Evolutionary conservation across 35 echinoderm and acorn worm genomes (phyloP).

Genomic region (Ophioderma brevispina): DNA sequence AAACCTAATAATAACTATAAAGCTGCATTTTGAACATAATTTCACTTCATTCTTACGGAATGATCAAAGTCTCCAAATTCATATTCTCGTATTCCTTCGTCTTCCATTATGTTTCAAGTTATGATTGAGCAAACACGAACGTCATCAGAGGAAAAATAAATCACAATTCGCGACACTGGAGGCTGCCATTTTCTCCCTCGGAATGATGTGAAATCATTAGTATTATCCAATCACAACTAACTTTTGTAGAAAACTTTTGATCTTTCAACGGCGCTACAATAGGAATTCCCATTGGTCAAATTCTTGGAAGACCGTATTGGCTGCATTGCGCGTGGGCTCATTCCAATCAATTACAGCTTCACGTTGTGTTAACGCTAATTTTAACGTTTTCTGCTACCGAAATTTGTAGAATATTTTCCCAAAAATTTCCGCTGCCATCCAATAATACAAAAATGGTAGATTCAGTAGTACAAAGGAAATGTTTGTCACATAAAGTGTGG

Average conservation of each 20-base stretch:
- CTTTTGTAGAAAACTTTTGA: too few species aligned
- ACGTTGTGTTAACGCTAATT: too few species aligned
- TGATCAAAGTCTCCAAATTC: slow-evolving; percentile 63
- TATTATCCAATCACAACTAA: slow-evolving; percentile 18
- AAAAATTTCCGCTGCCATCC: slow-evolving; percentile 29
- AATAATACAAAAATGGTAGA: slow-evolving; percentile 78
- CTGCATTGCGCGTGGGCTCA: too few species aligned
- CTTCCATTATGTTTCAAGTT: slow-evolving; percentile 41
- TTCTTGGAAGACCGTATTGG: too few species aligned
- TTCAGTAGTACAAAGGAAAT: not conserved
- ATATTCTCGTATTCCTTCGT: slow-evolving; percentile 72
- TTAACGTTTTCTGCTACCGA: too few species aligned
- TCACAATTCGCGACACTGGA: slow-evolving; percentile 1
- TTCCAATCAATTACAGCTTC: too few species aligned
- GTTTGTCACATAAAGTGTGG: too few species aligned
- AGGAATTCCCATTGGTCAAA: too few species aligned
- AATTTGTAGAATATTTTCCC: not conserved
- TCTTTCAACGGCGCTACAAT: too few species aligned
- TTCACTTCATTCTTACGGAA: slow-evolving; percentile 25
- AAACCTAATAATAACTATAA: too few species aligned
- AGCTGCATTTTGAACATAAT: too few species aligned
- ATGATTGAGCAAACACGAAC: not conserved
- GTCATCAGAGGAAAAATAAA: not conserved
- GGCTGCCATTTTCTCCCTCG: slow-evolving; percentile 36
- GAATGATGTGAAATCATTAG: too few species aligned